Conservation (phyloP, 2,888 invertebrate species). For the Timema podura region DNA sequence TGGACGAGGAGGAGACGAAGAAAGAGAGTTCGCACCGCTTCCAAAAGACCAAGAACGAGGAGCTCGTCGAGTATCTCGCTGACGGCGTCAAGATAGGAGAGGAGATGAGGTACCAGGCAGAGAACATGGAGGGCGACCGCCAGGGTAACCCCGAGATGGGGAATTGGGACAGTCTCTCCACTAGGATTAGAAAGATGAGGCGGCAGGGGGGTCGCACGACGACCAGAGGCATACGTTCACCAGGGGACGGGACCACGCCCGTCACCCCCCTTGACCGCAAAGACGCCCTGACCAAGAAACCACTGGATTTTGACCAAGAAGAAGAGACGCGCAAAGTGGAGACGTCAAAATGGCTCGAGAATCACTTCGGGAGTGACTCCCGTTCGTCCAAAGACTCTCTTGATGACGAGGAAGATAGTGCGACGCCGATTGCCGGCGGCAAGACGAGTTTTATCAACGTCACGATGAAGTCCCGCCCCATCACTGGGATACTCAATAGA, state of each 20-base stretch:
- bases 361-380: constrained; percentile 85
- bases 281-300: constrained; percentile 75
- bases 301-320: constrained; percentile 80
- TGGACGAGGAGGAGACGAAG: constrained; percentile 46
- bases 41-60: constrained; percentile 72
- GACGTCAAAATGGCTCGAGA: constrained; percentile 87
- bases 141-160: constrained; percentile 56
- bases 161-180: constrained; percentile 76
- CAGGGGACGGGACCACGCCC: neutral
- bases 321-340: constrained; percentile 86
- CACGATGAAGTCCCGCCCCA: constrained; percentile 64
- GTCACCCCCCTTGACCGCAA: constrained; percentile 58
- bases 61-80: constrained; percentile 76
- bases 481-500: constrained; percentile 19
- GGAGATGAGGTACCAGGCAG: constrained; percentile 76
- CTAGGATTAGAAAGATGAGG: constrained; percentile 65
- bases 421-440: constrained; percentile 38
- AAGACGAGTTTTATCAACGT: constrained; percentile 69
- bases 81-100: constrained; percentile 75
- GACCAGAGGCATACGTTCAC: constrained; percentile 22
- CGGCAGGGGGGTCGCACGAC: constrained; percentile 42
- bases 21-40: constrained; percentile 59
- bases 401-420: constrained; percentile 55
- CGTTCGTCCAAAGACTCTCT: constrained; percentile 69
- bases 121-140: constrained; percentile 76